phyloP scores from a whole-genome alignment of 2,797 vertebrate species.

The Crocodylus rhombifer region DNA sequence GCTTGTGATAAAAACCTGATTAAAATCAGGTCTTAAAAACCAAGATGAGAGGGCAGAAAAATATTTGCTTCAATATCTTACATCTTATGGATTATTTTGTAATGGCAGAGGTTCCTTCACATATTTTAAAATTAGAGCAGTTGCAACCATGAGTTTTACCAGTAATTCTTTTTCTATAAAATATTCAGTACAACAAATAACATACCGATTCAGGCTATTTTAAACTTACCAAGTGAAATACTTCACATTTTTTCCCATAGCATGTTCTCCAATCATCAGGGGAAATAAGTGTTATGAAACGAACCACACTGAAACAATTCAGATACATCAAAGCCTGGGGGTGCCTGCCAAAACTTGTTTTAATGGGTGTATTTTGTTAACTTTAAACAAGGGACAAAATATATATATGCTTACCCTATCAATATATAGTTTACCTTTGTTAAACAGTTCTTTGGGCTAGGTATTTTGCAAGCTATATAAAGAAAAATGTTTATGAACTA shows the following conservation, averaged over 20 bases:
- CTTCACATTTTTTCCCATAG: constrained; percentile 60
- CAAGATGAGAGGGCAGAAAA: constrained; percentile 36
- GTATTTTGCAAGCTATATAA: constrained; percentile 10
- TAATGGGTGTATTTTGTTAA: constrained; percentile 41
- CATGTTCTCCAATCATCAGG: constrained; percentile 51
- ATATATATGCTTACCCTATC: constrained; percentile 10
- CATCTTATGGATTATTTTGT: constrained; percentile 42
- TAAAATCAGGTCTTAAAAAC: neutral
- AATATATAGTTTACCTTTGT: constrained; percentile 40
- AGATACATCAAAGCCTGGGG: constrained; percentile 44
- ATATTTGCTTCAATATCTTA: constrained; percentile 35
- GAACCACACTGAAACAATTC: constrained; percentile 61
- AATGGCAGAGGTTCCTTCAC: constrained; percentile 32
- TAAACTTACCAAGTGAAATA: constrained; percentile 73
- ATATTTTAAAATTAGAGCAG: constrained; percentile 69
- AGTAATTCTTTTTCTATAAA: constrained; percentile 63
- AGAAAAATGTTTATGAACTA: constrained; percentile 17
- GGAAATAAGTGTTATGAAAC: constrained; percentile 67
- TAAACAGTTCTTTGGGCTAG: constrained; percentile 33
- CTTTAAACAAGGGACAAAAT: constrained; percentile 44
- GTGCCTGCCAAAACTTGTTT: constrained; percentile 41
- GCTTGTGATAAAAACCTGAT: neutral
- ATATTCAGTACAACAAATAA: constrained; percentile 75
- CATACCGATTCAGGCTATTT: constrained; percentile 69
- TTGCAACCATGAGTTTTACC: constrained; percentile 47